These are phyloP conservation scores for Ophonus ardosiacus DNA, from an alignment of 2,888 invertebrate species.

Conservation along the genomic window DNA sequence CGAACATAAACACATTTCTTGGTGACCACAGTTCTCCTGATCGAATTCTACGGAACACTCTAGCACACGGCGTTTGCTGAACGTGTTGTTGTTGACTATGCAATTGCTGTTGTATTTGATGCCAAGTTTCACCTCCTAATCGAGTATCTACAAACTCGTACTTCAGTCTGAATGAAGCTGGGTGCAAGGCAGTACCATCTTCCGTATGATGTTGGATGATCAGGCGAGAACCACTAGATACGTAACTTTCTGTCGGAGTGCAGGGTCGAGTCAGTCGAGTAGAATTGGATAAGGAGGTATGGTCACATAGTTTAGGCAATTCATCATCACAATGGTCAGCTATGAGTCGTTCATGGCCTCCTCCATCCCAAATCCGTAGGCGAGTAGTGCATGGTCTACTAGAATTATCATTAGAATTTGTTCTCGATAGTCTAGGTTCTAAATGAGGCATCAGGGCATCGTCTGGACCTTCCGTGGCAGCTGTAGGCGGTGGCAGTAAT, in stretches of 20 bases:
- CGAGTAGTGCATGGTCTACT: conserved; percentile 81
- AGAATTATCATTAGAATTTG: conserved; percentile 60
- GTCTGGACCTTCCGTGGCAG: conserved; percentile 68
- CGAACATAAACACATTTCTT: conserved; percentile 88
- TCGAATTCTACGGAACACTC: conserved; percentile 82
- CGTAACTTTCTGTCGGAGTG: conserved; percentile 87
- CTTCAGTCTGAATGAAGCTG: conserved; percentile 84
- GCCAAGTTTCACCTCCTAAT: conserved; percentile 84
- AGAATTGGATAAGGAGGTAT: conserved; percentile 85
- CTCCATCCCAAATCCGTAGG: conserved; percentile 86
- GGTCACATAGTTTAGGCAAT: conserved; percentile 89
- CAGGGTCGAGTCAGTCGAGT: conserved; percentile 89
- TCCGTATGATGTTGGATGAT: conserved; percentile 79
- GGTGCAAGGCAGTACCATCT: conserved; percentile 89
- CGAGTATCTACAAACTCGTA: conserved; percentile 92
- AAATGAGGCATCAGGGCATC: conserved; percentile 67
- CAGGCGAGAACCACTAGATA: conserved; percentile 77
- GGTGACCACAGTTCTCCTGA: conserved; percentile 82
- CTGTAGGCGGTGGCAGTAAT: conserved; percentile 78
- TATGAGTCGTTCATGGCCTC: conserved; percentile 75
- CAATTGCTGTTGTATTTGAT: conserved; percentile 74
- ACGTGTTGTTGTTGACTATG: conserved; percentile 67
- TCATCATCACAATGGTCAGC: conserved; percentile 86
- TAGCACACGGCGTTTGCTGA: conserved; percentile 77
- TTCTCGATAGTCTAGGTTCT: conserved; percentile 70